Evolutionary conservation across 2,888 invertebrate species (phyloP).

Genomic region (Augiades crinisus): DNA sequence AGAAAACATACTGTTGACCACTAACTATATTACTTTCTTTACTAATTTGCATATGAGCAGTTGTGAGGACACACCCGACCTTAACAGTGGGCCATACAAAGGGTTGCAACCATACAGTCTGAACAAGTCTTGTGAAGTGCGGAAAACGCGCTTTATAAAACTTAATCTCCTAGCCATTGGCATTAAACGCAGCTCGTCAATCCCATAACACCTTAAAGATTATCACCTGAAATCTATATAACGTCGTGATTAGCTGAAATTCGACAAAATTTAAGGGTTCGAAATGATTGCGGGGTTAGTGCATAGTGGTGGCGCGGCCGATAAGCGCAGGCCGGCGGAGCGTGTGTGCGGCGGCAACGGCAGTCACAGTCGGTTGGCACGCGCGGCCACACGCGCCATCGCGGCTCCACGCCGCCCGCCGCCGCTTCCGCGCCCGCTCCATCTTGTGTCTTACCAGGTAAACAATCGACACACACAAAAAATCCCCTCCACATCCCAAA

Average conservation of each 20-base stretch:
- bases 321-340: slow-evolving; percentile 62
- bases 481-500: slow-evolving; percentile 33
- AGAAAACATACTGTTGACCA: too few species aligned
- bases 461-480: slow-evolving; percentile 45
- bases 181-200: too few species aligned
- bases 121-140: too few species aligned
- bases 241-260: slow-evolving; percentile 4
- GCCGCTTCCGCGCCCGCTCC: slow-evolving; percentile 51
- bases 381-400: slow-evolving; percentile 73
- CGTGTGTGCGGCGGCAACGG: slow-evolving; percentile 46
- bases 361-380: slow-evolving; percentile 71
- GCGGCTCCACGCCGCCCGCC: slow-evolving; percentile 56
- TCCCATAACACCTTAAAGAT: too few species aligned
- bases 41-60: too few species aligned
- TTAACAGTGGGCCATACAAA: too few species aligned
- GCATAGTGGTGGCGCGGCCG: slow-evolving; percentile 60
- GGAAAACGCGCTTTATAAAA: too few species aligned
- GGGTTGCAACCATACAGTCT: too few species aligned
- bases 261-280: slow-evolving; percentile 33
- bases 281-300: slow-evolving; percentile 57
- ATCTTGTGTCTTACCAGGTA: slow-evolving; percentile 56
- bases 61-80: too few species aligned
- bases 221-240: too few species aligned
- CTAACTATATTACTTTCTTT: too few species aligned
- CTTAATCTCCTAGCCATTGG: too few species aligned